phyloP scores from a whole-genome alignment of 2,797 vertebrate species.

The Gallinago nigripennis region DNA sequence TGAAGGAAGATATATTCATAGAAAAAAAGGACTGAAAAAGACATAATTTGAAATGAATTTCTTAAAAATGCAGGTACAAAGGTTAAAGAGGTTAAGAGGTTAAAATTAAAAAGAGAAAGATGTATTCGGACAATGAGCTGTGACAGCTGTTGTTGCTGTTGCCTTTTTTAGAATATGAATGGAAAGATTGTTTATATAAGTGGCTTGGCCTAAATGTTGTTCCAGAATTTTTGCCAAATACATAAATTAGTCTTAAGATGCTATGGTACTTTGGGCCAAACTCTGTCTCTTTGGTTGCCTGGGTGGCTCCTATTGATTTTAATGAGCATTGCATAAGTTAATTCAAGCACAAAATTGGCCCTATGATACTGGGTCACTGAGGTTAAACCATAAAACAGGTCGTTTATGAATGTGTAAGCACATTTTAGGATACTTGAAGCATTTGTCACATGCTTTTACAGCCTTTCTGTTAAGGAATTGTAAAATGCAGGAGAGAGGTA shows the following conservation, averaged over 20 bases:
- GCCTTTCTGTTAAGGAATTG: background rate
- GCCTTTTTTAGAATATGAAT: background rate
- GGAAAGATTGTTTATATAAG: background rate
- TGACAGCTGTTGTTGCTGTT: conserved; percentile 18
- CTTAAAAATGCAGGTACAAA: background rate
- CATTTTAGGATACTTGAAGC: background rate
- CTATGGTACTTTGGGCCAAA: background rate
- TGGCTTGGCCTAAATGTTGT: conserved; percentile 7
- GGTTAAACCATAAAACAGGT: background rate
- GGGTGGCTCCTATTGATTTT: background rate
- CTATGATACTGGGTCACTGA: background rate
- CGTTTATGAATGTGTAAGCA: background rate
- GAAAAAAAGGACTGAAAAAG: background rate
- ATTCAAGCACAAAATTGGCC: background rate
- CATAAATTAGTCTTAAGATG: background rate
- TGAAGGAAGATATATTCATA: background rate
- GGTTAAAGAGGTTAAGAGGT: background rate
- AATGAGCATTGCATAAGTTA: background rate
- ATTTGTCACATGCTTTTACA: background rate
- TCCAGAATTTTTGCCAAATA: conserved; percentile 22
- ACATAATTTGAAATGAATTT: background rate
- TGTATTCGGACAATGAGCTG: background rate
- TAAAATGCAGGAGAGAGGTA: background rate
- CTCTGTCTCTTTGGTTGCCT: background rate
- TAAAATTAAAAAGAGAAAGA: background rate